A percentile compares a stretch with the other conserved stretches of the same genome.
Conservation (phyloP, 1,140 invertebrate genomes). For the Procambarus virginalis region DNA sequence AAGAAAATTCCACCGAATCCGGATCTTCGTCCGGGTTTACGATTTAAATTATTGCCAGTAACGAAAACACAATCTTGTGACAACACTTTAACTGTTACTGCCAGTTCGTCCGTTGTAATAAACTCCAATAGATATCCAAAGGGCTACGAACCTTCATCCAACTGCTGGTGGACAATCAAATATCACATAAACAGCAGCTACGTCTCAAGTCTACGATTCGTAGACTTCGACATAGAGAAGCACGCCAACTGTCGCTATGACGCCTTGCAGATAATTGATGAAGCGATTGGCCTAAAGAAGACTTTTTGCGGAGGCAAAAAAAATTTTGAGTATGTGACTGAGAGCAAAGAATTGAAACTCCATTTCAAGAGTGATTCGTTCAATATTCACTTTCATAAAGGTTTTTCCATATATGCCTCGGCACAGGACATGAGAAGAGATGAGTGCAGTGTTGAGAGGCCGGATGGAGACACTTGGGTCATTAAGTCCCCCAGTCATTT, state of each 20-base stretch:
- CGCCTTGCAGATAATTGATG: conserved; percentile 7
- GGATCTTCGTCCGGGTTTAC: conserved; percentile 16
- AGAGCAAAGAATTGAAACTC: conserved; percentile 15
- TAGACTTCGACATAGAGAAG: conserved; percentile 34
- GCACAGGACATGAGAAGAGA: conserved; percentile 16
- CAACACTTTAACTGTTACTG: neutral
- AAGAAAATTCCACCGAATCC: neutral
- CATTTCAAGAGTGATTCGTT: conserved; percentile 10
- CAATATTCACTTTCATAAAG: neutral
- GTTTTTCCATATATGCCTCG: neutral
- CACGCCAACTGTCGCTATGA: conserved; percentile 10
- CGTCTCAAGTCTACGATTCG: neutral
- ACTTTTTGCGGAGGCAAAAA: neutral
- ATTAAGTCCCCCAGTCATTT: neutral
- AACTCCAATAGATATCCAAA: conserved; percentile 22
- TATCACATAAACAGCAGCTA: neutral
- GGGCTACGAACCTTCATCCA: neutral
- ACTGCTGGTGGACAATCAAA: conserved; percentile 24
- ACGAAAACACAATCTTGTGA: neutral
- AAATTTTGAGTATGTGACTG: conserved; percentile 17
- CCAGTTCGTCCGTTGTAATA: neutral
- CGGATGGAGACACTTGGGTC: neutral
- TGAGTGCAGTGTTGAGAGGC: conserved; percentile 8
- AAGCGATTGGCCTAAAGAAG: neutral
- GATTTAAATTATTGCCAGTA: conserved; percentile 5